Evolutionary conservation across 2,113 vertebrate genomes (phyloP), one percentile per base, ranked within the genome.

Genomic region (Caranx melampygus): DNA sequence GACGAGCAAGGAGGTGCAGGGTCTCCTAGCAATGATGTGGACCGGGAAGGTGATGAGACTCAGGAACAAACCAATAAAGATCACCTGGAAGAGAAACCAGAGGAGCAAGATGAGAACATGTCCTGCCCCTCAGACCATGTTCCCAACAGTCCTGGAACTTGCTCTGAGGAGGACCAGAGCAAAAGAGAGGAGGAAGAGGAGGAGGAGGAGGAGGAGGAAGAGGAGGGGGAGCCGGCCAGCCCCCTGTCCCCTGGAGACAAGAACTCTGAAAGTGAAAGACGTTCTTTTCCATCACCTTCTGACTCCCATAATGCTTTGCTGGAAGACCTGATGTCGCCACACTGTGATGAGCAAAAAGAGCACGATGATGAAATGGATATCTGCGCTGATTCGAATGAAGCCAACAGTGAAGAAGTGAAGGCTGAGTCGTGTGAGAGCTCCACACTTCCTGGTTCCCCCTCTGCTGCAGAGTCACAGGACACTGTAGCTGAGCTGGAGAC

Each of bases 301-400:
- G 79, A 83, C 42, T 74, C 81, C 31, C 76, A 52, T 2, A 71
- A 66, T 6, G 62, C 47, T 18, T 33, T 20, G 6, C 14, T 54
- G 35, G 88, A 88, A 31, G 77, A 80, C 51, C 72, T 1, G 4
- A 16, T 13, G 72, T 93, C 92, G 78, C 81, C 80, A 3, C 74
- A 57, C 20, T 37, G 64, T 34, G 71, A 85, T 0, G 77, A 88
- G 13, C 42, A 55, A 9, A 70, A 42, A 0, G 81, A 79, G 35
- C 58, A 65, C 34, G 75, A 85, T 2, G 79, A 88, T 3, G 14
- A 72, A 58, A 85, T 87, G 88, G 84, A 90, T 1, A 54, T 75
- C 8, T 60, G 79, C 59, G 72, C 40, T 3, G 81, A 60, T 21
- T 67, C 77, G 1, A 67, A 79, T n/a, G 75, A 76, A 5, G 40